Evolutionary conservation across 1,140 invertebrate genomes (phyloP), one percentile per base, ranked within the genome.

Genomic region (Plodia interpunctella): DNA sequence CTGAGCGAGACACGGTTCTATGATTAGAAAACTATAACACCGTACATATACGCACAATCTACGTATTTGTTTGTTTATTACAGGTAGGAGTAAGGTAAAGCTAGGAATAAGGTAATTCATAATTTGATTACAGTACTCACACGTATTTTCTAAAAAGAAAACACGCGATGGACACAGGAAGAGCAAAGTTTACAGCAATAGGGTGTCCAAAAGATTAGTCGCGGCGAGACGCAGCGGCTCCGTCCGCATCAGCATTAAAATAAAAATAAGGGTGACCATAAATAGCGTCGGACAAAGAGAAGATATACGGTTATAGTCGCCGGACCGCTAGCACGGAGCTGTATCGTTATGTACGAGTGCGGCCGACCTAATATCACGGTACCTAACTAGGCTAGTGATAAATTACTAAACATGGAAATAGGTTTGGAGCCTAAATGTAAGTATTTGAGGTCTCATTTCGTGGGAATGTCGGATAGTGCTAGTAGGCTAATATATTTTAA

Each of bases 261-360:
- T 88, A 88, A 88, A 88, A 88, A 88, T 88, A 88, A 84, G 86
- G 77, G 70, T 76, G 71, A 75, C 73, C 79, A 83, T 88, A 88
- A 88, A 88, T 88, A 88, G 60, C 59, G 6, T 58, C 69, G 69
- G 70, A 88, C 86, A 88, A 88, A 86, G 80, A 78, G 74, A 79
- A 88, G 86, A 88, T 88, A 87, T 87, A 88, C 78, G 81, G 76
- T 88, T 86, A 88, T 88, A 77, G 86, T 76, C 59, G 62, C 63
- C 64, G 76, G 79, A 73, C 77, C 68, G 57, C 59, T 53, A n/a
- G 51, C 21, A 25, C 51, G 21, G 51, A 53, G 51, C 51, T 53
- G 51, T 25, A 53, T 20, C 19, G 51, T 21, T 53, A 51, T 25
- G 51, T 53, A 53, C 51, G 21, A 53, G 21, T 53, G 51, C n/a